Percentiles rank a stretch among this genome's conserved stretches.
phyloP scores from a whole-genome alignment of 2,888 invertebrate species.

The Coleophora deauratella region DNA sequence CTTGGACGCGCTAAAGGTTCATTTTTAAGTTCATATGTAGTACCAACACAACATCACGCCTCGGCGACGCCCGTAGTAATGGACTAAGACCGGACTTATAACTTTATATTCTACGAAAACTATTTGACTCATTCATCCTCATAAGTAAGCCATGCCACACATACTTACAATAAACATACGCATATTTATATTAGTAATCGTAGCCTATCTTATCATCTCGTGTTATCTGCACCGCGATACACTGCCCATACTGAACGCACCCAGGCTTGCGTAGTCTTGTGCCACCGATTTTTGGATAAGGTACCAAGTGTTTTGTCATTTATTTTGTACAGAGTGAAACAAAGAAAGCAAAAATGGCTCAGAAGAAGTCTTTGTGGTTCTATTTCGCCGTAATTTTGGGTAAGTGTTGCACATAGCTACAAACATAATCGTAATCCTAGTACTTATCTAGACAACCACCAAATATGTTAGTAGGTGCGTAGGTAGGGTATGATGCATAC shows the following conservation, averaged over 20 bases:
- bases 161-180: constrained; percentile 4
- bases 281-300: constrained; percentile 27
- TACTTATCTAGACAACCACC: too few species aligned
- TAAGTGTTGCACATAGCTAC: constrained; percentile 41
- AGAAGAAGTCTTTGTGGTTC: constrained; percentile 53
- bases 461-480: too few species aligned
- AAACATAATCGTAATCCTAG: too few species aligned
- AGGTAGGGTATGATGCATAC: too few species aligned
- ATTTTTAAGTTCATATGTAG: too few species aligned
- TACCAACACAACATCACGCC: too few species aligned
- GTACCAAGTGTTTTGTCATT: constrained; percentile 20
- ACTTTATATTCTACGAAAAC: too few species aligned
- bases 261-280: constrained; percentile 31
- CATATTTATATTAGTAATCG: constrained; percentile 44
- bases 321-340: constrained; percentile 18
- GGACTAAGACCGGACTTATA: too few species aligned
- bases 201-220: constrained; percentile 50
- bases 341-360: constrained; percentile 48
- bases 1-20: too few species aligned
- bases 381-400: constrained; percentile 69
- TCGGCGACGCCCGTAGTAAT: too few species aligned
- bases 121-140: too few species aligned
- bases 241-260: constrained; percentile 36
- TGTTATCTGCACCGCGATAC: constrained; percentile 31
- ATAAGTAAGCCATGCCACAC: constrained; percentile 1